These are phyloP conservation scores for Halichoeres trimaculatus DNA, from an alignment of 2,113 vertebrate species.

Conservation along the genomic window DNA sequence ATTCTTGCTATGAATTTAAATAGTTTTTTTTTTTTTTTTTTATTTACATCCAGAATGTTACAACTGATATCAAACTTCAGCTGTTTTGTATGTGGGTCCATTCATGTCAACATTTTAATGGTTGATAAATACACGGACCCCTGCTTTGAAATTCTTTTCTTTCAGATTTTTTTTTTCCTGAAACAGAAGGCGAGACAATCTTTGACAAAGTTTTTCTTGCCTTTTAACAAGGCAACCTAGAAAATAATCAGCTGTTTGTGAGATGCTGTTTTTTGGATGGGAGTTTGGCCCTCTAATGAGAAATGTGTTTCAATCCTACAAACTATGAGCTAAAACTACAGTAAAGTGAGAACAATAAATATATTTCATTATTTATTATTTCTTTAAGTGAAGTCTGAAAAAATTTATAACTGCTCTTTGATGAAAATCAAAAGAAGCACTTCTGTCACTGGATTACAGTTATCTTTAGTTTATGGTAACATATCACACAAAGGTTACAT, in stretches of 20 bases:
- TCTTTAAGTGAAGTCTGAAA: neutral
- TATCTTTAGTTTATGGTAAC: conserved; percentile 56
- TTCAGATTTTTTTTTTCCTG: neutral
- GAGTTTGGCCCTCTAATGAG: conserved; percentile 1
- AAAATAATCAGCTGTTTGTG: conserved; percentile 9
- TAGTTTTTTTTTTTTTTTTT: too few relatives aligned
- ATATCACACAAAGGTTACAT: conserved; percentile 80
- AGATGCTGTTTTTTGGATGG: neutral
- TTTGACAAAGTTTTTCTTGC: conserved; percentile 5
- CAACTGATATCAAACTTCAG: too few relatives aligned
- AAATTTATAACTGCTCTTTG: too few relatives aligned
- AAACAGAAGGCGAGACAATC: neutral
- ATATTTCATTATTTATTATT: too few relatives aligned
- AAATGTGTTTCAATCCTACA: neutral
- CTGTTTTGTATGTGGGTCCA: too few relatives aligned
- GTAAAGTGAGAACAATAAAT: neutral
- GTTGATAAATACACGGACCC: neutral
- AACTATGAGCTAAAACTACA: neutral
- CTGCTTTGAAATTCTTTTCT: neutral
- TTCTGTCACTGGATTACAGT: conserved; percentile 22
- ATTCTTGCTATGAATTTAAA: too few relatives aligned
- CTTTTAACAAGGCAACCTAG: neutral
- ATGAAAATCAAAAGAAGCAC: conserved; percentile 19
- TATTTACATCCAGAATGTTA: too few relatives aligned
- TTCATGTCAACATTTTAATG: neutral